Evolutionary conservation across 2,113 vertebrate species (phyloP), one percentile per base, ranked within the genome.

Genomic region (Ailurus styani): DNA sequence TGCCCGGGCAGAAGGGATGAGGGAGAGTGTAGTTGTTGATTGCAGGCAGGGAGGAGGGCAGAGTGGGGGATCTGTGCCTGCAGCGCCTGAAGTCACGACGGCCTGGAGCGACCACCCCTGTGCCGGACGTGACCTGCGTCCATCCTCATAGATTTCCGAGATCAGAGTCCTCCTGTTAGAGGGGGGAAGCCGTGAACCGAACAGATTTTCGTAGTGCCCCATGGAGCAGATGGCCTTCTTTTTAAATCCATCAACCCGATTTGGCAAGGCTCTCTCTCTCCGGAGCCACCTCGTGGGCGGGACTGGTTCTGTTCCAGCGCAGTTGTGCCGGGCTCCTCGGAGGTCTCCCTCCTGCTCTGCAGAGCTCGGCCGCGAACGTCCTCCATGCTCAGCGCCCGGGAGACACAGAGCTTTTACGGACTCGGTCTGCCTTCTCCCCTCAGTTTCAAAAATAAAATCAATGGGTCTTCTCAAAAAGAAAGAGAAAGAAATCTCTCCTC

Each of bases 1-100:
- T 37, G 40, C 95, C 1, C 6, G 60, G 73, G 29, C 47, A 11
- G 8, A 64, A 25, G 5, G 55, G 11, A 21, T 9, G 13, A 27
- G 18, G 2, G 27, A 17, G 20, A 73, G 21, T 5, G 40, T 11
- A 17, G 45, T 20, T 75, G 13, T 20, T 21, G 62, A 27, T 14
- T n/a, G 37, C 37, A 5, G 18, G 25, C 13, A 47, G 4, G 52
- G 90, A 90, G 81, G 82, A 94, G 47, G 90, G 93, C 79, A 47
- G 17, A 6, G 9, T 1, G 5, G 73, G 42, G 4, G 27, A 15
- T 42, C 14, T 14, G 0, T 1, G 15, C 45, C 40, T 0, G 0
- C 62, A 66, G 37, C 6, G 21, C 52, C 60, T 45, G 42, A 31
- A 72, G n/a, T 42, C 50, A 37, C 2, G 3, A 13, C 9, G 4